Conservation (phyloP, 2,888 invertebrate species). For the Stictocephala bisonia region DNA sequence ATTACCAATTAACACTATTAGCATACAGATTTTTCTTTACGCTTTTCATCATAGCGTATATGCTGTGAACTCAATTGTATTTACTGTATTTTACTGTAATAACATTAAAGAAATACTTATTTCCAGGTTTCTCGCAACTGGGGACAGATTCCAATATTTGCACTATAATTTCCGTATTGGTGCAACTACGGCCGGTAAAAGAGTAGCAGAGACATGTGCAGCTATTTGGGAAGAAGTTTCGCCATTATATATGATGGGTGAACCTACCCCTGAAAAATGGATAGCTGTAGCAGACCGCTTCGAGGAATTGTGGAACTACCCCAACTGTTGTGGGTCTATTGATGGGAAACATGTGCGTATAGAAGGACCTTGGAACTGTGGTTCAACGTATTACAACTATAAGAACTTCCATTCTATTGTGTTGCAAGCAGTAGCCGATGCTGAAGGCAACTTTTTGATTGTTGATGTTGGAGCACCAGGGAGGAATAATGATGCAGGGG, state of each 20-base stretch:
- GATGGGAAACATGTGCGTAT: conserved; percentile 34
- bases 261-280: conserved; percentile 41
- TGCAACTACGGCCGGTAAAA: conserved; percentile 42
- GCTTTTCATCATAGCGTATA: too few relatives aligned
- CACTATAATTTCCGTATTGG: conserved; percentile 46
- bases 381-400: conserved; percentile 30
- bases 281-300: conserved; percentile 33
- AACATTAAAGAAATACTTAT: conserved; percentile 13
- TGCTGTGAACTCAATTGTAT: too few relatives aligned
- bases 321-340: conserved; percentile 40
- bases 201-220: conserved; percentile 35
- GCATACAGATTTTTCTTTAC: too few relatives aligned
- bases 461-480: conserved; percentile 43
- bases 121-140: conserved; percentile 46
- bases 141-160: conserved; percentile 34
- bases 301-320: conserved; percentile 38
- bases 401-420: conserved; percentile 37
- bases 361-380: conserved; percentile 30
- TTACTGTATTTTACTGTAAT: too few relatives aligned
- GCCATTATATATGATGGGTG: conserved; percentile 46
- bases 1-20: too few relatives aligned
- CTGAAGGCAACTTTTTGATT: conserved; percentile 30
- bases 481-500: conserved; percentile 43
- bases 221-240: conserved; percentile 37
- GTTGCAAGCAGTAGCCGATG: conserved; percentile 39